Evolutionary conservation across 1,140 invertebrate genomes (phyloP), one percentile per base, ranked within the genome.

Genomic region (Papilio polytes): DNA sequence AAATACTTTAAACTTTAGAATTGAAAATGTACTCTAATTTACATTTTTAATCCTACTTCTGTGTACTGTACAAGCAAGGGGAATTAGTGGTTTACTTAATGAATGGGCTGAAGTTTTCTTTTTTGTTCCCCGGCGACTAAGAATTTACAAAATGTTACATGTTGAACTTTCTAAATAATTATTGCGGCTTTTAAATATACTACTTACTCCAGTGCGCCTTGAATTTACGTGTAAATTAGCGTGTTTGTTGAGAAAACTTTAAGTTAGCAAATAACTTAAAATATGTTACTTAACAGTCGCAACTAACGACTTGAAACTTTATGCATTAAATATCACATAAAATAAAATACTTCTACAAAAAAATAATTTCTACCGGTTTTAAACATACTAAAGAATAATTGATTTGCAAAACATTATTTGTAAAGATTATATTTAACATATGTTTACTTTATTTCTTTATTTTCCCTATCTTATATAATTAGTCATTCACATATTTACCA

Each of bases 1-100:
- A 90, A 90, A 88, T 88, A 87, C 86, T 89, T 91, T 85, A 88
- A 90, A 89, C 85, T 90, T 91, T 86, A 84, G 84, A 87, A 90
- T 86, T 80, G 85, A 88, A 85, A 90, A 89, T 85, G 86, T 88
- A 86, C 82, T 87, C 82, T 86, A 87, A 90, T 91, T 91, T 91
- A 88, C 88, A 89, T 92, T 92, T 89, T 91, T 91, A 90, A 90
- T 88, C 86, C 82, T 87, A 86, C 83, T 87, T 87, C 85, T 86
- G 80, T 85, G 86, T 85, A 87, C 85, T 78, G 85, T 83, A 84
- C 84, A 85, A 85, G 85, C 81, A 82, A 84, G 80, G 53, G 80
- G 83, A 86, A 87, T 89, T 87, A 86, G 85, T 83, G 84, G 80
- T 84, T 86, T 83, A 83, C 82, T 86, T 84, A 81, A 83, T 86